phyloP scores from a whole-genome alignment of 2,888 invertebrate species.

The Cancer borealis region DNA sequence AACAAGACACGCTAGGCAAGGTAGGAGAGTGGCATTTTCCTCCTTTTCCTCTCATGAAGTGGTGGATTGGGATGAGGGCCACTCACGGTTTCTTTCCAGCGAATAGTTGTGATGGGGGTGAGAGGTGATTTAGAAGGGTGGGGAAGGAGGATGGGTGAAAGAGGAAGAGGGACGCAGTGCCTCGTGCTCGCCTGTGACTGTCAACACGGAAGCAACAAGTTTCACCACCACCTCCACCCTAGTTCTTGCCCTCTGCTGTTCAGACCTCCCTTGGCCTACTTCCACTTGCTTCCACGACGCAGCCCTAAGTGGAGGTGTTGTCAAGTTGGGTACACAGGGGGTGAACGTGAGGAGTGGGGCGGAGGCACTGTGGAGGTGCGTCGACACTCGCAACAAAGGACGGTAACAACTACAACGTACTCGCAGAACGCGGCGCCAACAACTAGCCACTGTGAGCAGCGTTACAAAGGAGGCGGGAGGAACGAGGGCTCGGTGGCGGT shows the following conservation, averaged over 20 bases:
- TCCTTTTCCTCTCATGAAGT: neutral
- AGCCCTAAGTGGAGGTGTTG: neutral
- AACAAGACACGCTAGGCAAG: too few species aligned
- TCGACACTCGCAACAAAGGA: neutral
- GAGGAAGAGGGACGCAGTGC: neutral
- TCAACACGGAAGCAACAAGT: too few species aligned
- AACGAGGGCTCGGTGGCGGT: too few species aligned
- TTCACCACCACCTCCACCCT: neutral
- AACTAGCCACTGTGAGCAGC: too few species aligned
- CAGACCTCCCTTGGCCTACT: too few species aligned
- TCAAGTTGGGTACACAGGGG: neutral
- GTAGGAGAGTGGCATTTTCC: neutral
- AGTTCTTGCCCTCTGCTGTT: neutral
- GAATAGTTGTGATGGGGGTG: neutral
- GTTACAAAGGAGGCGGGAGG: too few species aligned
- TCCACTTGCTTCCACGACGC: too few species aligned
- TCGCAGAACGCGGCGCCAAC: too few species aligned
- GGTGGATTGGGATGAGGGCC: neutral
- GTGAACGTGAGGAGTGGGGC: neutral
- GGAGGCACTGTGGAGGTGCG: neutral
- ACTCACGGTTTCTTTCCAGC: neutral
- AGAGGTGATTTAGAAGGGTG: neutral
- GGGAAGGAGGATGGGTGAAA: neutral
- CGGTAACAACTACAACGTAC: too few species aligned
- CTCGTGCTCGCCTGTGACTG: too few species aligned